A percentile compares a stretch with the other conserved stretches of the same genome.
Conservation (phyloP, 1,140 invertebrate genomes). For the Phthorimaea operculella region DNA sequence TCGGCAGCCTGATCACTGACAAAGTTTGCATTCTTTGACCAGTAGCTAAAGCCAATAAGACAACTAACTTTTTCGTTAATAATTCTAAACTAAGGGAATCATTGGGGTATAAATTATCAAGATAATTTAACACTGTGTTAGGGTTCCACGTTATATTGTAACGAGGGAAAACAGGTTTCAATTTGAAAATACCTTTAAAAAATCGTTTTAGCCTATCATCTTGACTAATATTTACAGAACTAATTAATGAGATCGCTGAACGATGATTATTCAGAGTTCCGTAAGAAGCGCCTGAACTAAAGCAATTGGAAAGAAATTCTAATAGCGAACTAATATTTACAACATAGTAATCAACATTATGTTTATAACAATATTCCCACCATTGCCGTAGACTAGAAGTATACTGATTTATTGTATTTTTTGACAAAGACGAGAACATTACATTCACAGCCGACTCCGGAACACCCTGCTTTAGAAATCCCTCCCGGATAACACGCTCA, state of each 20-base stretch:
- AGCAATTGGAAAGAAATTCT: constrained; percentile 3
- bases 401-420: constrained; percentile 14
- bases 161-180: constrained; percentile 7
- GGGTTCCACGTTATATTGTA: constrained; percentile 15
- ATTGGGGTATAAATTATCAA: constrained; percentile 2
- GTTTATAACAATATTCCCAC: constrained; percentile 6
- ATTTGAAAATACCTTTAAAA: constrained; percentile 15
- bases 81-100: background rate
- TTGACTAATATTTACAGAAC: background rate
- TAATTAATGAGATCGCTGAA: constrained; percentile 10
- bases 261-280: constrained; percentile 12
- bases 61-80: background rate
- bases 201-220: constrained; percentile 12
- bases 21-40: background rate
- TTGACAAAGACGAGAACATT: constrained; percentile 7
- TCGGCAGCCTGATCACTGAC: background rate
- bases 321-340: background rate
- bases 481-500: constrained; percentile 24
- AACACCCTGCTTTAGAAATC: constrained; percentile 12
- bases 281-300: background rate
- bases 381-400: constrained; percentile 9
- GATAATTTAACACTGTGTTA: constrained; percentile 9
- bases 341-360: constrained; percentile 5
- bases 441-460: constrained; percentile 18
- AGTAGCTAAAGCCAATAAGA: background rate